These are phyloP conservation scores for Formicarius rufipectus DNA, from an alignment of 2,113 vertebrate species.

Conservation along the genomic window DNA sequence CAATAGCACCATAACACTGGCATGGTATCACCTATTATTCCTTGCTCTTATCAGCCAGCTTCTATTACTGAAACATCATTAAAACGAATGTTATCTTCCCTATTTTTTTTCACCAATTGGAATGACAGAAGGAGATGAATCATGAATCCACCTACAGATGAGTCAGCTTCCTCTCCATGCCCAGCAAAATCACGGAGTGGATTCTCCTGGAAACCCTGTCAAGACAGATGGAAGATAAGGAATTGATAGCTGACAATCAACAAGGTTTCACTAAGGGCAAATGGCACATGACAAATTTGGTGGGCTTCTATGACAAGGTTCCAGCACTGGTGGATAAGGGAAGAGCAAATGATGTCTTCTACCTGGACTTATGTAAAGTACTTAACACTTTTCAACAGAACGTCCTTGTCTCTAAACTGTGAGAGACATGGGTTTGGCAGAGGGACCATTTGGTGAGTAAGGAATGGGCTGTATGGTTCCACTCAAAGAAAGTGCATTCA, in stretches of 20 bases:
- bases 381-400: background rate
- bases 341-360: background rate
- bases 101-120: background rate
- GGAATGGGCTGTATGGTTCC: background rate
- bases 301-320: background rate
- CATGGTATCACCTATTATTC: background rate
- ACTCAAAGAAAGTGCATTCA: rapidly evolving
- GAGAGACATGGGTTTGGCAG: background rate
- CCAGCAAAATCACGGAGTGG: background rate
- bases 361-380: background rate
- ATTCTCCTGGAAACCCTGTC: background rate
- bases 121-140: background rate
- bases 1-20: rapidly evolving
- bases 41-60: background rate
- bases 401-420: background rate
- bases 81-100: background rate
- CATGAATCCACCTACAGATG: background rate
- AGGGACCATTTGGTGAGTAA: background rate
- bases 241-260: background rate
- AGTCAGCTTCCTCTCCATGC: background rate
- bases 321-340: background rate
- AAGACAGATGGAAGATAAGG: background rate
- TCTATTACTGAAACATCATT: background rate
- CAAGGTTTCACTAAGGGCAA: background rate
- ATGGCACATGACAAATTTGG: background rate